A percentile compares a stretch with the other conserved stretches of the same genome.
These are phyloP conservation scores for Stenodema calcarata DNA, from an alignment of 2,888 invertebrate species.

Conservation along the genomic window DNA sequence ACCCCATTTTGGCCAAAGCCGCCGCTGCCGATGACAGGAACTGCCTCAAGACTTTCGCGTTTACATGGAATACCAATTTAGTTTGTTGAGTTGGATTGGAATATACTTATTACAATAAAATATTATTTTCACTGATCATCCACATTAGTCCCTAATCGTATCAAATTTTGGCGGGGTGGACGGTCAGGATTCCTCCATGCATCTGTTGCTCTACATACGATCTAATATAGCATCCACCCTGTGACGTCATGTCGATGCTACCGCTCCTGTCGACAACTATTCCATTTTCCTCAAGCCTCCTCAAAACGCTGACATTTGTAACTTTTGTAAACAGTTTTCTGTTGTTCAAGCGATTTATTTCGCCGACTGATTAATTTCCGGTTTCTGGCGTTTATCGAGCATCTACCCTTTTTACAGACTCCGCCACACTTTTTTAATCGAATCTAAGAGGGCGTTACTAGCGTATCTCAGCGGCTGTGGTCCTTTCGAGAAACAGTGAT, in stretches of 20 bases:
- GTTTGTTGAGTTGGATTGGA: too few species aligned
- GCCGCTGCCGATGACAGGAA: too few species aligned
- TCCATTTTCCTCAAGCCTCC: background rate
- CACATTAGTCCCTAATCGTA: too few species aligned
- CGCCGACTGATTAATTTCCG: background rate
- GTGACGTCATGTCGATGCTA: background rate
- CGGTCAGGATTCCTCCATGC: background rate
- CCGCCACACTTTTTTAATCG: background rate
- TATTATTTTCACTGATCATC: too few species aligned
- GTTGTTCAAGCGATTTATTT: background rate
- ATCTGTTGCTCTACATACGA: background rate
- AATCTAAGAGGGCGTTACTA: background rate
- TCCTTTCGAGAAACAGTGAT: background rate
- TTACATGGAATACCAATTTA: too few species aligned
- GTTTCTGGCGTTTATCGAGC: background rate
- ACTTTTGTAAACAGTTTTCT: background rate
- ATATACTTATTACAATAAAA: too few species aligned
- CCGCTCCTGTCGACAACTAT: background rate
- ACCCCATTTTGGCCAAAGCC: too few species aligned
- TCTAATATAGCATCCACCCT: background rate
- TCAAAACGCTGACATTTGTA: background rate
- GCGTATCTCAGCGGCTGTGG: constrained; percentile 9
- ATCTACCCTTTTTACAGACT: too few species aligned
- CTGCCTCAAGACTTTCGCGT: too few species aligned
- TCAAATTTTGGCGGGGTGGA: too few species aligned